Conservation (phyloP, 2,888 invertebrate genomes). For the Agrochola macilenta region DNA sequence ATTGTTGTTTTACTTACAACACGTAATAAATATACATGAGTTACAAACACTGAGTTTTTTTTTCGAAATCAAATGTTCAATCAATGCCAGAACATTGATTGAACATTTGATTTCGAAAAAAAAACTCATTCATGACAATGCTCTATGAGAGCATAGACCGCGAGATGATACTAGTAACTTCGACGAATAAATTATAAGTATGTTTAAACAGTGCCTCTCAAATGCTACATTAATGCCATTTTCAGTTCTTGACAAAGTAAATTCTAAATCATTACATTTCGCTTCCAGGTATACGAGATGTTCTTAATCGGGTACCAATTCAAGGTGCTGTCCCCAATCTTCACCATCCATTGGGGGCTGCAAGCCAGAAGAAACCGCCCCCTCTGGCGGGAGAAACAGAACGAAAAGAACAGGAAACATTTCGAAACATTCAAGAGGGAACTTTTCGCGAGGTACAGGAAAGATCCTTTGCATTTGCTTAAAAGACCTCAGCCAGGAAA, state of each 20-base stretch:
- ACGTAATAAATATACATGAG: not conserved
- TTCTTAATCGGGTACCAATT: conserved; percentile 97
- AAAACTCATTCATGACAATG: not conserved
- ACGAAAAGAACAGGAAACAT: conserved; percentile 94
- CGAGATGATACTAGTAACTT: not conserved
- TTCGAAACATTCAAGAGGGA: conserved; percentile 96
- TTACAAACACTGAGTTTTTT: not conserved
- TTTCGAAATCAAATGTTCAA: not conserved
- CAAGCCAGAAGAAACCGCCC: conserved; percentile 95
- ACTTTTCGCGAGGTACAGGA: conserved; percentile 93
- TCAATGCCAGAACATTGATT: no score
- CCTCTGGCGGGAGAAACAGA: conserved; percentile 96
- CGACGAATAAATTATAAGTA: not conserved
- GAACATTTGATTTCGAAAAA: no score
- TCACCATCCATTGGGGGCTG: conserved; percentile 97
- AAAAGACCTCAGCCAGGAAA: conserved; percentile 81
- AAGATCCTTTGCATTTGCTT: conserved; percentile 91
- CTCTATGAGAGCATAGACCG: not conserved
- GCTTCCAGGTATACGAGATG: conserved; percentile 96
- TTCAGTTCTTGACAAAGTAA: not conserved
- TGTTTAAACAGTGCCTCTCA: not conserved
- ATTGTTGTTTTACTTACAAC: not conserved
- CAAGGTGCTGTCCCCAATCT: conserved; percentile 96
- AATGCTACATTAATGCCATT: not conserved
- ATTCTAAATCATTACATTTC: conserved; percentile 13